Conservation (phyloP, 1,140 invertebrate species). For the Plutomurus gul region DNA sequence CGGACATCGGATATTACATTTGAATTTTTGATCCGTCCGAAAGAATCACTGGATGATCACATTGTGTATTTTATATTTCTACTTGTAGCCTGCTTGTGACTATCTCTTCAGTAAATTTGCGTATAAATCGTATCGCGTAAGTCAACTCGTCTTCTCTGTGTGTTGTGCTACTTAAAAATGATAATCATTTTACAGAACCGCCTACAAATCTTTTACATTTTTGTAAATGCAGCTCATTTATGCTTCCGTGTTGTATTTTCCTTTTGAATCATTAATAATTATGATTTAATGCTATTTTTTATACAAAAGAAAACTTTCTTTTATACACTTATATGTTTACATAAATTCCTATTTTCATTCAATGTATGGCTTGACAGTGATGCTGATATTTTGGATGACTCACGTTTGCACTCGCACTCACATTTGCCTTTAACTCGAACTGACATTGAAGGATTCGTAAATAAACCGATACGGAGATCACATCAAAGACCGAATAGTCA, state of each 20-base stretch:
- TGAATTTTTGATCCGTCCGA: background rate
- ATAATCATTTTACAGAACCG: too few species aligned
- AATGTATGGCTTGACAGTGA: conserved; percentile 16
- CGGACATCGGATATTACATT: too few species aligned
- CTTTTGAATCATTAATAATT: background rate
- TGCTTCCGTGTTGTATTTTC: too few species aligned
- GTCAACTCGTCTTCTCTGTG: conserved; percentile 59
- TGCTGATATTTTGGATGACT: conserved; percentile 27
- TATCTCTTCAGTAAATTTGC: conserved; percentile 84
- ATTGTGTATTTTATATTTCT: conserved; percentile 54
- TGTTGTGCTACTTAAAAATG: too few species aligned
- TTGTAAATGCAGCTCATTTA: too few species aligned
- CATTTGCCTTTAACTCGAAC: conserved; percentile 33
- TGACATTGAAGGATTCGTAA: background rate
- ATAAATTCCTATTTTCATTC: background rate
- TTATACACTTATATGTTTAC: background rate
- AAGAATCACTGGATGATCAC: background rate
- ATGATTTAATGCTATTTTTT: background rate
- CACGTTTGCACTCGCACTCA: conserved; percentile 30
- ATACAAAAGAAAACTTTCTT: background rate
- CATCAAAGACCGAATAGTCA: conserved; percentile 24
- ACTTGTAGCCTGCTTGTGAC: conserved; percentile 82
- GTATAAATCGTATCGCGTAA: conserved; percentile 88
- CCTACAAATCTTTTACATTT: too few species aligned
- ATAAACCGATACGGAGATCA: conserved; percentile 14